phyloP scores from a whole-genome alignment of 2,888 invertebrate genomes.

The Drosophila suboccidentalis region DNA sequence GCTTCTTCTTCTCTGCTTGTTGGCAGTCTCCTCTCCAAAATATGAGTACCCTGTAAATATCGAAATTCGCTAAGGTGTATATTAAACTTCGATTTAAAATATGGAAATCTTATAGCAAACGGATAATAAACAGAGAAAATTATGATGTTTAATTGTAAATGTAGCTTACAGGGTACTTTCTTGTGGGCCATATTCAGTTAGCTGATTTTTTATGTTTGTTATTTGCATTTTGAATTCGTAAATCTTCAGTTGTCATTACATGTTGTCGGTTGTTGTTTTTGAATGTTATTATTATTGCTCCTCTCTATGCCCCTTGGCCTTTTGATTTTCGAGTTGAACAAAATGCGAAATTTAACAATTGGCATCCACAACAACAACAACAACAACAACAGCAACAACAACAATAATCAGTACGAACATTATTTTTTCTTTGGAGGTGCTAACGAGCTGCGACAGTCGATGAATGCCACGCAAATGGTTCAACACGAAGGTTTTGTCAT shows the following conservation, averaged over 20 bases:
- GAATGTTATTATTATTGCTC: slow-evolving; percentile 59
- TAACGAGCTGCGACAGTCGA: slow-evolving; percentile 62
- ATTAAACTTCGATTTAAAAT: background rate
- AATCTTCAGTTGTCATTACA: slow-evolving; percentile 69
- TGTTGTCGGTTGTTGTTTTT: slow-evolving; percentile 64
- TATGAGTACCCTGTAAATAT: slow-evolving; percentile 15
- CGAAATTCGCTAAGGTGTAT: rapidly evolving
- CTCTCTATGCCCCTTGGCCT: slow-evolving; percentile 15
- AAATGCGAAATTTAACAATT: slow-evolving; percentile 42
- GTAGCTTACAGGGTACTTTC: background rate
- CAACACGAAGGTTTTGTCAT: slow-evolving; percentile 38
- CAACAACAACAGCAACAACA: background rate
- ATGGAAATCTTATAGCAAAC: too few relatives aligned
- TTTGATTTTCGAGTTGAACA: slow-evolving; percentile 8
- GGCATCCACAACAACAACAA: slow-evolving; percentile 21
- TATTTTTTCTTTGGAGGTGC: slow-evolving; percentile 36
- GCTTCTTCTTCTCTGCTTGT: slow-evolving; percentile 22
- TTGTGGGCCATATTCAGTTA: background rate
- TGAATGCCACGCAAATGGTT: slow-evolving; percentile 50
- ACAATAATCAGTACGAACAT: background rate
- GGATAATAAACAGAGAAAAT: background rate
- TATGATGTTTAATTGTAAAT: background rate
- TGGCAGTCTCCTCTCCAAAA: slow-evolving; percentile 31
- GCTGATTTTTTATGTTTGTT: background rate
- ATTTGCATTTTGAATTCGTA: slow-evolving; percentile 32